Evolutionary conservation across 2,113 vertebrate species (phyloP), one percentile per base, ranked within the genome.

Genomic region (Semnornis frantzii): DNA sequence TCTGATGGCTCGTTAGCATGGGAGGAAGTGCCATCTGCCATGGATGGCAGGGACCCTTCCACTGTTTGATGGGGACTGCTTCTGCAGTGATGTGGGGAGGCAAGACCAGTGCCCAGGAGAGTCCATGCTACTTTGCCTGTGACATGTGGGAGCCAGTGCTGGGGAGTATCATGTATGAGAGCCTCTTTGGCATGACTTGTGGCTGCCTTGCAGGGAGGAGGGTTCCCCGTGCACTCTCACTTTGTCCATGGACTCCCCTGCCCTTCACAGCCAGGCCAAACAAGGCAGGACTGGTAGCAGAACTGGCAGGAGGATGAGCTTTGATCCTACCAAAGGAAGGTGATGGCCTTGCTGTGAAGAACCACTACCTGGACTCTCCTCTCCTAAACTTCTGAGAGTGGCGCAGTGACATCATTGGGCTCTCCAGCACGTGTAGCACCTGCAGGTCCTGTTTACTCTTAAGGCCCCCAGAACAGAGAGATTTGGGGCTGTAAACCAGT

Each of bases 11-110:
- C 89, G 92, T 96, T 93, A 94, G 85, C 91, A 95, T 78, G 87
- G 91, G 64, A 93, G 77, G 79, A 83, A 27, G 48, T 81, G 87
- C 94, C 93, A 91, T 96, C 96, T 93, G 96, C 84, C 46, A 27
- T 16, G 83, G 78, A 74, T 94, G 87, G 79, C 94, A 85, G 79
- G 69, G 80, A 91, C 78, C 12, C 39, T 80, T 52, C 10, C 3
- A 6, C n/a, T 8, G 2, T 54, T 63, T 24, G 39, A 11, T 33
- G n/a, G 28, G 24, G 3, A 37, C 28, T 70, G 55, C 30, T 72
- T 71, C 65, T 77, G 21, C 3, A 1, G 9, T 55, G 34, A 17
- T 57, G 24, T 34, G 34, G 13, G 24, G 34, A 90, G 62, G 13
- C 7, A 23, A 60, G 82, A 16, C 31, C 8, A 0, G 8, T 63